Percentiles rank a stretch among this genome's conserved stretches.
Conservation (phyloP, 64 coral and sea anemone genomes). For the Cladopsammia gracilis region DNA sequence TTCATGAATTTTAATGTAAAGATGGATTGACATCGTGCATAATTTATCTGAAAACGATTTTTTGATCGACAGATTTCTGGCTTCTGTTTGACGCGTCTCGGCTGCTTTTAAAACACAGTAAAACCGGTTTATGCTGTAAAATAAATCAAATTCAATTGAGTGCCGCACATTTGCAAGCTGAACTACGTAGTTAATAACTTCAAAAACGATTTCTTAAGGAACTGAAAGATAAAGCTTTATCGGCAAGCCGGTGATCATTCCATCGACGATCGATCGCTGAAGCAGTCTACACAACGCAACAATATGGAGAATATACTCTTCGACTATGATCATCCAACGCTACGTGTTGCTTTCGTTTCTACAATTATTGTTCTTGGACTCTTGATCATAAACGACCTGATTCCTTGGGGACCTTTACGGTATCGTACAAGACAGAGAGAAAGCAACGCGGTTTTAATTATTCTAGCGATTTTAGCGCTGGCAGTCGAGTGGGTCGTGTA, state of each 20-base stretch:
- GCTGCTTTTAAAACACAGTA: neutral
- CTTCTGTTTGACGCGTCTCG: too few species aligned
- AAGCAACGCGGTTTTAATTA: conserved; percentile 63
- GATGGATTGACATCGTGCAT: neutral
- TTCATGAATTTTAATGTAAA: neutral
- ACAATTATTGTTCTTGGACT: conserved; percentile 67
- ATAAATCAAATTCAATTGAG: too few species aligned
- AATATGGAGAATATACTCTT: conserved; percentile 8
- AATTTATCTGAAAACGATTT: neutral
- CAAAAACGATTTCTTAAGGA: too few species aligned
- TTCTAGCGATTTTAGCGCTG: conserved; percentile 64
- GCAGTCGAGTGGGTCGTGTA: conserved; percentile 67
- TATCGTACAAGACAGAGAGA: conserved; percentile 50
- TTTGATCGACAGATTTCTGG: neutral
- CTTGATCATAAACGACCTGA: conserved; percentile 61
- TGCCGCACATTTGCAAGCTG: too few species aligned
- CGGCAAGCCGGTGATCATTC: too few species aligned
- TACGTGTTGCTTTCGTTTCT: conserved; percentile 62
- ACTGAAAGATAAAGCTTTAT: too few species aligned
- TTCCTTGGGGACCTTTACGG: conserved; percentile 63
- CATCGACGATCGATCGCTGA: too few species aligned
- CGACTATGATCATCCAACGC: conserved; percentile 56
- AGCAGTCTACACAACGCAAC: neutral
- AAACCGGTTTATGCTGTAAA: too few species aligned
- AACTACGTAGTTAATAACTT: too few species aligned